phyloP scores from a whole-genome alignment of 2,888 invertebrate species.

The Chelonus formosanus region DNA sequence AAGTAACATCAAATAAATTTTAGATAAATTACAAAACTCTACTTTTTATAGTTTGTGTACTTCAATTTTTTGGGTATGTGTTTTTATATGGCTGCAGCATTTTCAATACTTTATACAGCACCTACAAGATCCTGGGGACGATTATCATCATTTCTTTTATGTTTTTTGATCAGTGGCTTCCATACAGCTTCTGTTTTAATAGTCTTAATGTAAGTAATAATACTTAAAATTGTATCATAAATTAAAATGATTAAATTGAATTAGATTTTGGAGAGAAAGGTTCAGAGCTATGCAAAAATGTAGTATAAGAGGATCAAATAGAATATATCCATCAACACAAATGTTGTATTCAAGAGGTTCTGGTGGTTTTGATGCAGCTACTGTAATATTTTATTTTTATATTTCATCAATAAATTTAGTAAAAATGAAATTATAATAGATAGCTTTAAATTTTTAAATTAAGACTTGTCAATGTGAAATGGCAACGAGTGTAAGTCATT shows the following conservation, averaged over 20 bases:
- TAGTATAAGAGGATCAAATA: too few species aligned
- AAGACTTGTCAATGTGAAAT: constrained; percentile 40
- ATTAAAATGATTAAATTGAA: too few species aligned
- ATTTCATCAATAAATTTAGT: too few species aligned
- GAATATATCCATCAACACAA: too few species aligned
- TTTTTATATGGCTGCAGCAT: constrained; percentile 47
- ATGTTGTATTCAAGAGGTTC: too few species aligned
- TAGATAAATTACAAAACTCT: neutral
- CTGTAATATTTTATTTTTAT: too few species aligned
- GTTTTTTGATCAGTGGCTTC: constrained; percentile 45
- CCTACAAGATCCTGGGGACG: constrained; percentile 35
- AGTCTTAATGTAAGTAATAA: constrained; percentile 47
- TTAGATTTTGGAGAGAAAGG: too few species aligned
- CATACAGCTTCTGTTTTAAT: constrained; percentile 50
- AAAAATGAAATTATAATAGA: too few species aligned
- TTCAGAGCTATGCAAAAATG: too few species aligned
- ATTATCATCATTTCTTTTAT: constrained; percentile 41
- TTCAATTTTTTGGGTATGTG: constrained; percentile 51
- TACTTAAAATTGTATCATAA: too few species aligned
- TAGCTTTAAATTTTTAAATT: neutral
- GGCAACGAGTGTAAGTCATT: constrained; percentile 52
- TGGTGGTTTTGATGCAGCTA: too few species aligned
- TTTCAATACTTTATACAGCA: constrained; percentile 39
- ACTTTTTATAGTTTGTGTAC: constrained; percentile 49
- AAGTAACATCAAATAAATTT: too few species aligned